Evolutionary conservation across 2,113 vertebrate genomes (phyloP), one percentile per base, ranked within the genome.

Genomic region (Xenus cinereus): DNA sequence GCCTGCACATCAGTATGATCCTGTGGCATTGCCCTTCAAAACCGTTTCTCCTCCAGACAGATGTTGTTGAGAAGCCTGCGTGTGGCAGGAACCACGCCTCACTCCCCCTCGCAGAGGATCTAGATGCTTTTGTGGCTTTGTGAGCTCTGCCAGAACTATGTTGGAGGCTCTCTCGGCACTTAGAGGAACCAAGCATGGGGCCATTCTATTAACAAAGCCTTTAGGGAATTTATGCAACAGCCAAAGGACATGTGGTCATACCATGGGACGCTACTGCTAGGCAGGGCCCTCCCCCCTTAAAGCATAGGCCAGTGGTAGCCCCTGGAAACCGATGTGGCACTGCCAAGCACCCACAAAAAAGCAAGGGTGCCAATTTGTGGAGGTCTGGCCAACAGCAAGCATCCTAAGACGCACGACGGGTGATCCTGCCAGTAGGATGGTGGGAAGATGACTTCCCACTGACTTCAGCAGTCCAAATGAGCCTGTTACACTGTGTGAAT

Each of bases 101-200:
- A 7, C 21, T 43, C 66, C 14, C 30, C 63, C 59, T 33, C 0
- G 0, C 2, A 0, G 30, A 76, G 28, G 66, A 62, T 39, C 74
- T 88, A 87, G 74, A 91, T 91, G 81, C 56, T 89, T 79, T 20
- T 87, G 87, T 62, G 87, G 93, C 72, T 94, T 92, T 64, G 27
- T 33, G 27, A 88, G 51, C 46, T 86, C 79, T 90, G 88, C 72
- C 95, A 95, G 76, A 50, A 86, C 48, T 4, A 4, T 64, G 46
- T 5, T 11, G n/a, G 72, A 90, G 50, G 72, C 14, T 80, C 41
- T 67, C 57, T 50, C 73, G 77, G 67, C 63, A 67, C 56, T 94
- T 35, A 20, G 43, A 60, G 43, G 45, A 89, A 69, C 20, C 32
- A 87, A 81, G 69, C 21, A 10, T 4, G 46, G 46, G 63, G 74